Evolutionary conservation across 2,113 vertebrate species (phyloP).

Genomic region (Sminthopsis crassicaudata): DNA sequence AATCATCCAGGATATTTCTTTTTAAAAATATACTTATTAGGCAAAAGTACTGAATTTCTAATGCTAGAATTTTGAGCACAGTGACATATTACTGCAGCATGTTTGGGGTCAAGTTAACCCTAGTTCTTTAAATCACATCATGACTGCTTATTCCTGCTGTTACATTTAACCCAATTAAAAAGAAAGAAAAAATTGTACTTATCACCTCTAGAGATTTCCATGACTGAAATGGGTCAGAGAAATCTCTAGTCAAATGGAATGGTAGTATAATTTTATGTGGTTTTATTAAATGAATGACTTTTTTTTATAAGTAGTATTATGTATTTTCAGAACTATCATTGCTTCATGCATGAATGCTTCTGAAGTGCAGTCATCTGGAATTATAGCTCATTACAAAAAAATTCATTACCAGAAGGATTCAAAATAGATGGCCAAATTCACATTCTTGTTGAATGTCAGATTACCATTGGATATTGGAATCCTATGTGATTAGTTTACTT

Average conservation of each 20-base stretch:
- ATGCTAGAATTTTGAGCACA: not conserved
- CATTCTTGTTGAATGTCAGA: not conserved
- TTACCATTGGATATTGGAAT: not conserved
- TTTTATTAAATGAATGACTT: not conserved
- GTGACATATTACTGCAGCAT: not conserved
- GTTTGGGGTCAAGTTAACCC: not conserved
- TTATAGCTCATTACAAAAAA: slow-evolving; percentile 25
- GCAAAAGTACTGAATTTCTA: not conserved
- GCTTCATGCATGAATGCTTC: not conserved
- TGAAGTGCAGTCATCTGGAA: not conserved
- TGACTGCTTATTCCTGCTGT: not conserved
- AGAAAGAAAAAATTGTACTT: not conserved
- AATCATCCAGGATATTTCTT: not conserved
- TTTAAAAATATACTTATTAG: not conserved
- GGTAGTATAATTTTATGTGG: not conserved
- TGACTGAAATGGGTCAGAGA: not conserved
- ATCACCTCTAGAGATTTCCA: not conserved
- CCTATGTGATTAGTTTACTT: not conserved
- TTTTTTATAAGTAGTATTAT: not conserved
- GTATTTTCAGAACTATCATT: not conserved
- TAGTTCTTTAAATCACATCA: not conserved
- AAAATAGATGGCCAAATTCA: slow-evolving; percentile 6
- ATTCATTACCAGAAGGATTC: slow-evolving; percentile 5
- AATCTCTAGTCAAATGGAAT: not conserved
- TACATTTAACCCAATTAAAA: not conserved